Base-by-base conservation (phyloP, 2,888 invertebrate genomes). In the Aleiodes leptofemur region DNA sequence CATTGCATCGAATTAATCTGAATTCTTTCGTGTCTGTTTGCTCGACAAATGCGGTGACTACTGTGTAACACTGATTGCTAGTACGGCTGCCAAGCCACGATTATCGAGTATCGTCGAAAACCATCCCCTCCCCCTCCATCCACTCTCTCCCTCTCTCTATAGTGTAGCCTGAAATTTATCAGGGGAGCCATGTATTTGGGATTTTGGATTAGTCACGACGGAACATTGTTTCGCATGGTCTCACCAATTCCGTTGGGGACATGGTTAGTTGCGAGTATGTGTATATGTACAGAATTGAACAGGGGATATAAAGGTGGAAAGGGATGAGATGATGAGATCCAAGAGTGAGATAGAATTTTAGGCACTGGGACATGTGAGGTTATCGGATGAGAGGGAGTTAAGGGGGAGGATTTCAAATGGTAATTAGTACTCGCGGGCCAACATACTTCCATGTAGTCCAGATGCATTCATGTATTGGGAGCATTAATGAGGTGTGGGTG, bases 401-500 rank as follows among this genome's bases (percentile, higher is more conserved):
- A 31, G 48, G n/a, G 13, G 8, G 13, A 50, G 53, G 53, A 23
- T 34, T 50, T 74, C 53, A 53, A 66, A 71, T 75, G 55, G 66
- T 75, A 75, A 75, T 75, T 75, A 75, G 75, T 55, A 71, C 51
- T 64, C 48, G 71, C 48, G 16, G 16, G 23, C n/a, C 50, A 69
- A 34, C 50, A 71, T 71, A 55, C 66, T 75, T 75, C 50, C 50
- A 56, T 71, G 23, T 51, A 71, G 43, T 57, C 50, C 29, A 64
- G 74, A 70, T 70, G 48, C 57, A 48, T 57, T 66, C 61, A 16
- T 56, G 69, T 50, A 72, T 48, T 29, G 71, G 38, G 69, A 51
- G 75, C 71, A 73, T 77, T 73, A 69, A 73, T 72, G 66, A 74
- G 71, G 70, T 75, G 75, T n/a, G 71, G 75, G 71, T 68, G 48